Evolutionary conservation across 2,797 vertebrate species (phyloP).

Genomic region (Sparus aurata): DNA sequence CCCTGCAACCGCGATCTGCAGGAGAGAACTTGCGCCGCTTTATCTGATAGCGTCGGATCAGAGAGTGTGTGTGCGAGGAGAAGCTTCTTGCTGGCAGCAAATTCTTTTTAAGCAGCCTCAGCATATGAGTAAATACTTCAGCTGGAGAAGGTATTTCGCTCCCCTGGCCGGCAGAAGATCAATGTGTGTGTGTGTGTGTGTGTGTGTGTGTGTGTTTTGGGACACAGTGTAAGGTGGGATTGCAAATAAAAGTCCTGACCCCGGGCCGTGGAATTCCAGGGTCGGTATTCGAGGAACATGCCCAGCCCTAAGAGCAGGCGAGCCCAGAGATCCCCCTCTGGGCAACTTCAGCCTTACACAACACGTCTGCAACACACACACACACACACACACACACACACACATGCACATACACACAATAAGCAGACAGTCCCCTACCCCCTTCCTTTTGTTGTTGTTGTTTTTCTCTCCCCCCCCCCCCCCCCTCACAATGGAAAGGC

Average conservation of each 20-base stretch:
- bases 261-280: slow-evolving; percentile 79
- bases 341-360: slow-evolving; percentile 71
- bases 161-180: slow-evolving; percentile 43
- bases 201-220: slow-evolving; percentile 47
- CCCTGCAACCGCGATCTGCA: slow-evolving; percentile 54
- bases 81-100: slow-evolving; percentile 62
- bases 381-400: slow-evolving; percentile 50
- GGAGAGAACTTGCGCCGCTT: slow-evolving; percentile 66
- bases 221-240: slow-evolving; percentile 65
- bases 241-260: slow-evolving; percentile 78
- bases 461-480: slow-evolving; percentile 68
- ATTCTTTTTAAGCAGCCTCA: slow-evolving; percentile 58
- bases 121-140: slow-evolving; percentile 63
- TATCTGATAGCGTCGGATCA: slow-evolving; percentile 56
- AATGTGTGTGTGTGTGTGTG: slow-evolving; percentile 42
- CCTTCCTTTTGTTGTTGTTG: slow-evolving; percentile 82
- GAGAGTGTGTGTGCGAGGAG: slow-evolving; percentile 47
- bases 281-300: slow-evolving; percentile 77
- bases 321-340: slow-evolving; percentile 74
- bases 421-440: slow-evolving; percentile 76
- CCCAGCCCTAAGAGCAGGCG: slow-evolving; percentile 72
- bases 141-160: slow-evolving; percentile 50
- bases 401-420: slow-evolving; percentile 52
- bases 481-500: slow-evolving; percentile 74
- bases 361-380: slow-evolving; percentile 62